phyloP scores from a whole-genome alignment of 2,113 vertebrate species.

The Cervus canadensis region DNA sequence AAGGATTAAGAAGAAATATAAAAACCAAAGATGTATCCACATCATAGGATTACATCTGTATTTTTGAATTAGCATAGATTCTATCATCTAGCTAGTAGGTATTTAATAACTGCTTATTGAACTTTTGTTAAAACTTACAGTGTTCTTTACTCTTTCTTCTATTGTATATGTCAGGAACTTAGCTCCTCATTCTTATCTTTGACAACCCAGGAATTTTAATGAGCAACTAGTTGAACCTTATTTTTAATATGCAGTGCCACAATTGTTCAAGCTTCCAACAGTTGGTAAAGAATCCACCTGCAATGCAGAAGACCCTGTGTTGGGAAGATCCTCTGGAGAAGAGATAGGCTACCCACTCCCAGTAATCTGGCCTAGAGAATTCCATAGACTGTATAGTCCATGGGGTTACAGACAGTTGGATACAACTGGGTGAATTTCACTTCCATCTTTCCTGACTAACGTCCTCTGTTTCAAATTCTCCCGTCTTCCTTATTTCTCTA shows the following conservation, averaged over 20 bases:
- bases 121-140: not conserved
- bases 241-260: not conserved
- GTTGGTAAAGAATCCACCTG: not conserved
- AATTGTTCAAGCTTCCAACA: not conserved
- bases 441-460: not conserved
- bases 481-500: not conserved
- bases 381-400: not conserved
- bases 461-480: not conserved
- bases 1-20: not conserved
- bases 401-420: not conserved
- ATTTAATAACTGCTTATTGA: not conserved
- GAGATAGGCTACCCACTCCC: not conserved
- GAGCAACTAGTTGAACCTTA: not conserved
- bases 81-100: not conserved
- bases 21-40: not conserved
- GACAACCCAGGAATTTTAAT: not conserved
- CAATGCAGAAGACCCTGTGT: not conserved
- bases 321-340: not conserved
- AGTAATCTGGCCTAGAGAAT: not conserved
- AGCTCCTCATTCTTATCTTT: not conserved
- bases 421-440: not conserved
- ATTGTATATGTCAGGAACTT: not conserved
- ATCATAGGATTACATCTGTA: not conserved
- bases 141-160: not conserved
- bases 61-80: not conserved